Conservation (phyloP, 2,797 vertebrate species). For the Anabas testudineus region DNA sequence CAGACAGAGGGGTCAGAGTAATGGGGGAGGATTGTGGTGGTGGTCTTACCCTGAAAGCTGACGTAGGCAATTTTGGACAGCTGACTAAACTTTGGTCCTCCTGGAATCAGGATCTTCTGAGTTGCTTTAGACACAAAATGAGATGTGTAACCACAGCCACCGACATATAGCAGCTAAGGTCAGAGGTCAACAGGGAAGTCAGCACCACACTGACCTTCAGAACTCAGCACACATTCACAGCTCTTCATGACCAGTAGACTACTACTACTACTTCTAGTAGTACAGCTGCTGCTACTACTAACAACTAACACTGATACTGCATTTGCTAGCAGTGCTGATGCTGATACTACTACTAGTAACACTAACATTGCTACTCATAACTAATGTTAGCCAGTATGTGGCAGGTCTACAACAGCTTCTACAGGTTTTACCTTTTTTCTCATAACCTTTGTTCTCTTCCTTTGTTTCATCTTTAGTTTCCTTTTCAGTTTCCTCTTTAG, state of each 20-base stretch:
- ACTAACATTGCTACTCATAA: background rate
- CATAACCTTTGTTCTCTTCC: slow-evolving; percentile 66
- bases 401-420: background rate
- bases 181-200: background rate
- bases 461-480: slow-evolving; percentile 35
- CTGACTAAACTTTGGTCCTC: slow-evolving; percentile 77
- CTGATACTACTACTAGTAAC: background rate
- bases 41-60: slow-evolving; percentile 81
- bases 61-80: slow-evolving; percentile 81
- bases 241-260: no score
- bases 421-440: slow-evolving; percentile 74
- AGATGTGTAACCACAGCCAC: slow-evolving; percentile 35
- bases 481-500: slow-evolving; percentile 17
- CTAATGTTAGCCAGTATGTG: background rate
- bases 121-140: slow-evolving; percentile 72
- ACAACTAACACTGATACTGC: no score
- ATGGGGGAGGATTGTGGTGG: background rate
- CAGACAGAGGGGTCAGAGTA: background rate
- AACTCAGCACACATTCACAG: background rate
- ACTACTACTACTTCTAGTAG: no score
- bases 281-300: background rate
- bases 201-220: slow-evolving; percentile 2
- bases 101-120: slow-evolving; percentile 82
- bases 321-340: background rate
- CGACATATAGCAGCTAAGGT: background rate